Evolutionary conservation across 1,140 invertebrate species (phyloP).

Genomic region (Apis dorsata): DNA sequence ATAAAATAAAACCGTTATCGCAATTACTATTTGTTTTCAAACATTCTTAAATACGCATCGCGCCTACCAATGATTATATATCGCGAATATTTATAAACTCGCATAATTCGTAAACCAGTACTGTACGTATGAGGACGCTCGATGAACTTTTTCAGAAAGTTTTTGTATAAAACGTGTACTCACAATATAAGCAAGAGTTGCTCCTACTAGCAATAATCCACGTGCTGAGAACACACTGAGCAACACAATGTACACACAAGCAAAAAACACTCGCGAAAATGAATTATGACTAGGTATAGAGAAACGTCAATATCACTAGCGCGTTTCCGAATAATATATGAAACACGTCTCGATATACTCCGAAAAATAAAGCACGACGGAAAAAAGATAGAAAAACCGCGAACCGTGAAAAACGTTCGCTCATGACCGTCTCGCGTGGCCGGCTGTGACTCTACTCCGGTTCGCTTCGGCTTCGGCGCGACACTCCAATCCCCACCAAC

Average conservation of each 20-base stretch:
- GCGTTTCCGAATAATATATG: slow-evolving; percentile 1
- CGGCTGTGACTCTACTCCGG: slow-evolving; percentile 51
- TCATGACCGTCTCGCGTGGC: slow-evolving; percentile 33
- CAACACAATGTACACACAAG: slow-evolving; percentile 35
- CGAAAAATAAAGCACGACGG: slow-evolving; percentile 17
- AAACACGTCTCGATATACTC: background rate
- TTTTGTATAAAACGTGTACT: slow-evolving; percentile 18
- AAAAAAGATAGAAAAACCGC: slow-evolving; percentile 34
- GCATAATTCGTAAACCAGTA: background rate
- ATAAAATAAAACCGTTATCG: slow-evolving; percentile 43
- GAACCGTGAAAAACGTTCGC: slow-evolving; percentile 26
- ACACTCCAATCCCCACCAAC: slow-evolving; percentile 15
- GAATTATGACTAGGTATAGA: background rate
- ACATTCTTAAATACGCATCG: background rate
- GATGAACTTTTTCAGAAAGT: background rate
- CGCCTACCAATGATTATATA: background rate
- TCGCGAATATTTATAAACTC: background rate
- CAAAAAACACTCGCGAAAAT: slow-evolving; percentile 42
- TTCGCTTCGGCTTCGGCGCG: slow-evolving; percentile 41
- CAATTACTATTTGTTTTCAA: slow-evolving; percentile 1
- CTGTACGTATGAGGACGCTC: background rate
- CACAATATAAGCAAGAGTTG: slow-evolving; percentile 17
- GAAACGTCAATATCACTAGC: slow-evolving; percentile 26
- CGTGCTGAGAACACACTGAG: slow-evolving; percentile 44
- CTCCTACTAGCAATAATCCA: slow-evolving; percentile 52